Evolutionary conservation across 2,888 invertebrate species (phyloP).

Genomic region (Zaprionus bogoriensis): DNA sequence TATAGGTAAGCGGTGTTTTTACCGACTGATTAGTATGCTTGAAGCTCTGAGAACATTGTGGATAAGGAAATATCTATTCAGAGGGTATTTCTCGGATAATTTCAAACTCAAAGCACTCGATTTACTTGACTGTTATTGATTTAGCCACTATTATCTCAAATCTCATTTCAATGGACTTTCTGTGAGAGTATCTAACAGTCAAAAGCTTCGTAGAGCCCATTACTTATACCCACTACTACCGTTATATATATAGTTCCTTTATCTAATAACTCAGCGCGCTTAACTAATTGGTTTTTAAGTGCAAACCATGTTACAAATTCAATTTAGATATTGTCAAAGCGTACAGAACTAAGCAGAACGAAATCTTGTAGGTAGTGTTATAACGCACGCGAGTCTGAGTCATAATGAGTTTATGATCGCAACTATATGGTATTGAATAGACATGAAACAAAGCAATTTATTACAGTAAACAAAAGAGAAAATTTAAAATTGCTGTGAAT

Average conservation of each 20-base stretch:
- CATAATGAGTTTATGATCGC: constrained; percentile 21
- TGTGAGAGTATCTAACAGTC: background rate
- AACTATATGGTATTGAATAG: constrained; percentile 29
- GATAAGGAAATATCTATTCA: too few relatives aligned
- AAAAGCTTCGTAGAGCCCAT: background rate
- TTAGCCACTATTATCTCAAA: too few relatives aligned
- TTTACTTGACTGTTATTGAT: too few relatives aligned
- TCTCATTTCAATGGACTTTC: background rate
- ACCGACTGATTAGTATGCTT: too few relatives aligned
- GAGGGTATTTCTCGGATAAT: too few relatives aligned
- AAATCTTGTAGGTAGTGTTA: constrained; percentile 2
- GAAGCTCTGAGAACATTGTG: background rate
- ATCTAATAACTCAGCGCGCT: constrained; percentile 17
- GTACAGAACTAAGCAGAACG: constrained; percentile 1
- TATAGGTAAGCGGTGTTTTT: background rate
- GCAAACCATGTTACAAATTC: constrained; percentile 27
- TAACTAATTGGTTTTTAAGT: constrained; percentile 52
- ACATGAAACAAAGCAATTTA: background rate
- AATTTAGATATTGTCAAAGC: constrained; percentile 37
- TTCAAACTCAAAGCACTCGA: too few relatives aligned
- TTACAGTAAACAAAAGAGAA: background rate
- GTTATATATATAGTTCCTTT: constrained; percentile 28
- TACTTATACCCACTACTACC: background rate
- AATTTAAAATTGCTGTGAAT: background rate
- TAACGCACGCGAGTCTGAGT: constrained; percentile 10